Evolutionary conservation across 1,140 invertebrate species (phyloP).

Genomic region (Varroa destructor): DNA sequence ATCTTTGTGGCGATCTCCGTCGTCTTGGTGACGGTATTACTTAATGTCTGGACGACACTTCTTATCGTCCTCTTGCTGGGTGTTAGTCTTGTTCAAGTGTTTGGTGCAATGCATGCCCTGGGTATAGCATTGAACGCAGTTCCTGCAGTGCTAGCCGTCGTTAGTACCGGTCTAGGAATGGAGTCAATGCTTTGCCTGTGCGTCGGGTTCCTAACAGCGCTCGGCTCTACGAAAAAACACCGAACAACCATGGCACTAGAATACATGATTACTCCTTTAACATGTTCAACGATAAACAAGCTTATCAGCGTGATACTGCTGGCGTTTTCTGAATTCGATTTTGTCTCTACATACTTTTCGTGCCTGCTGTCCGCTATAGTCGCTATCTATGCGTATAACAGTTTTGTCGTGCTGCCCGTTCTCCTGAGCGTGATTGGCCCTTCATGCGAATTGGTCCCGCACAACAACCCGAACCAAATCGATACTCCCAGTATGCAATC

Average conservation of each 20-base stretch:
- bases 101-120: slow-evolving; percentile 69
- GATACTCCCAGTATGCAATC: slow-evolving; percentile 37
- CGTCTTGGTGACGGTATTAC: slow-evolving; percentile 55
- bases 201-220: slow-evolving; percentile 74
- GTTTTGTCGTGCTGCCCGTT: slow-evolving; percentile 86
- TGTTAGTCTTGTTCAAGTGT: slow-evolving; percentile 63
- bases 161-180: slow-evolving; percentile 71
- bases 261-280: slow-evolving; percentile 67
- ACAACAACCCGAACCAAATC: slow-evolving; percentile 36
- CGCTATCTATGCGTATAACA: slow-evolving; percentile 71
- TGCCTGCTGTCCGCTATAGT: slow-evolving; percentile 66
- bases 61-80: slow-evolving; percentile 58
- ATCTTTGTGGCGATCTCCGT: slow-evolving; percentile 60
- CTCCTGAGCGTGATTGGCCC: slow-evolving; percentile 76
- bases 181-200: slow-evolving; percentile 36
- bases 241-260: slow-evolving; percentile 63
- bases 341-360: slow-evolving; percentile 84
- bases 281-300: slow-evolving; percentile 70
- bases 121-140: slow-evolving; percentile 77
- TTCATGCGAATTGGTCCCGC: slow-evolving; percentile 56
- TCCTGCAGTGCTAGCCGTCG: slow-evolving; percentile 71
- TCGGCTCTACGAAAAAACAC: slow-evolving; percentile 59
- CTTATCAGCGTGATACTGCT: slow-evolving; percentile 70
- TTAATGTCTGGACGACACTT: slow-evolving; percentile 68
- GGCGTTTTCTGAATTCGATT: slow-evolving; percentile 86